Base-by-base conservation (phyloP, 2,113 vertebrate species). In the Ibidorhyncha struthersii region DNA sequence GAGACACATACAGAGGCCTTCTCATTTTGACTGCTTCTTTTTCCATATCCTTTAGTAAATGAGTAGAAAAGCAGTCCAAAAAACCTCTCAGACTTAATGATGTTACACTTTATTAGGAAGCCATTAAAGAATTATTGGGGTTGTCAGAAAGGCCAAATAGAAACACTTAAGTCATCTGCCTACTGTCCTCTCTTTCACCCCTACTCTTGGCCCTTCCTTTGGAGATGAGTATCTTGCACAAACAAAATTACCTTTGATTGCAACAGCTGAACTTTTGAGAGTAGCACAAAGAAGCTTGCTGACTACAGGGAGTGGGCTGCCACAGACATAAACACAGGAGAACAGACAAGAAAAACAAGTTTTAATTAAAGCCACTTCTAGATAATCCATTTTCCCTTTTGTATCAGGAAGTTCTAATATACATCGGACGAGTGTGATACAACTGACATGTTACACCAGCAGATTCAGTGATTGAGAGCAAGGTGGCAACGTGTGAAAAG, bases 281-380 rank as follows among this genome's bases (percentile, higher is more conserved):
- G 77, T 66, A 53, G 40, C 69, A 67, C 69, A 74, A 94, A 93
- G 84, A 53, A 86, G 90, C 77, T 91, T 72, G 34, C 82, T 89
- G 95, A 95, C 82, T 93, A 32, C 90, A 90, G 58, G 79, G 90
- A 95, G 94, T 22, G 70, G 70, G 86, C 79, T 82, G 90, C 82
- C 91, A 91, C 96, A 93, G 79, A 97, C 80, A 70, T 47, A 90
- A 95, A 88, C 95, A 94, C 43, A 27, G 66, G 34, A 62, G 71
- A 80, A 88, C 71, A 84, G 95, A 88, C 97, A 69, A 97, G 97
- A 97, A 98, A 97, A 97, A 97, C 97, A 89, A 96, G 97, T 96
- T 98, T 94, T 86, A 94, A 97, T 96, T 96, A 79, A 93, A 97
- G 94, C 32, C 70, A 58, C 97, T 96, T 96, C 63, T 55, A 62